These are phyloP conservation scores for Drosophila yooni DNA, from an alignment of 2,888 invertebrate genomes.

Conservation along the genomic window DNA sequence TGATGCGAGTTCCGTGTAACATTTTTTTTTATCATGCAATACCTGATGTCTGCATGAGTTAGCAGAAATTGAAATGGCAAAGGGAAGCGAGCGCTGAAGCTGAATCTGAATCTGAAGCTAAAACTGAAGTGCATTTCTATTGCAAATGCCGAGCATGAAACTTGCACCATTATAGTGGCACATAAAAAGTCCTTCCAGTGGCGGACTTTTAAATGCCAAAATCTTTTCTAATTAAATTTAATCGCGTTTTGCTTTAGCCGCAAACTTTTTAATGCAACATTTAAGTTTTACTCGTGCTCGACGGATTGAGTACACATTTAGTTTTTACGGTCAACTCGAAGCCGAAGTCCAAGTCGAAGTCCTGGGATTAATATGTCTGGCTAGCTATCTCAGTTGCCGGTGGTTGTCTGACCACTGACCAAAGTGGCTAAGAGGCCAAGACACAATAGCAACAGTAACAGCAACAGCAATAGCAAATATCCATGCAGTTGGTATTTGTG, in stretches of 20 bases:
- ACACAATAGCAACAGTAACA: not conserved
- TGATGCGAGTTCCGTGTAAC: constrained; percentile 56
- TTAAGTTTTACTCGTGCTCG: constrained; percentile 62
- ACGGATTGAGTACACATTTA: constrained; percentile 64
- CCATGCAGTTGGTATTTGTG: constrained; percentile 44
- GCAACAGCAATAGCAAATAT: not conserved
- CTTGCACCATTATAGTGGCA: constrained; percentile 61
- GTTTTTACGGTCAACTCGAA: constrained; percentile 56
- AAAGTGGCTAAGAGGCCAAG: constrained; percentile 7
- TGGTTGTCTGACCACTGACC: constrained; percentile 11
- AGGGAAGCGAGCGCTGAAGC: not conserved
- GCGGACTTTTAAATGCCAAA: constrained; percentile 54
- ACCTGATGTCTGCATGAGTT: constrained; percentile 50
- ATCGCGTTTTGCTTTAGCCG: constrained; percentile 56
- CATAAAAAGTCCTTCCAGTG: constrained; percentile 57
- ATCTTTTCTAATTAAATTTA: constrained; percentile 74
- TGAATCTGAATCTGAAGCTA: not conserved
- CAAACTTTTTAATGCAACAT: constrained; percentile 74
- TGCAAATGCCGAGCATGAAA: constrained; percentile 56
- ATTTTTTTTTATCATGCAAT: constrained; percentile 29
- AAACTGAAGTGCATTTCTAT: constrained; percentile 31
- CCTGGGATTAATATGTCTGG: constrained; percentile 21
- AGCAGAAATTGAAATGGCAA: constrained; percentile 13
- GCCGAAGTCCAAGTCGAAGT: constrained; percentile 21
- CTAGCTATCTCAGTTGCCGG: not conserved